Percentiles rank a stretch among this genome's conserved stretches.
Conservation (phyloP, 1,140 invertebrate species). For the Galleria mellonella region DNA sequence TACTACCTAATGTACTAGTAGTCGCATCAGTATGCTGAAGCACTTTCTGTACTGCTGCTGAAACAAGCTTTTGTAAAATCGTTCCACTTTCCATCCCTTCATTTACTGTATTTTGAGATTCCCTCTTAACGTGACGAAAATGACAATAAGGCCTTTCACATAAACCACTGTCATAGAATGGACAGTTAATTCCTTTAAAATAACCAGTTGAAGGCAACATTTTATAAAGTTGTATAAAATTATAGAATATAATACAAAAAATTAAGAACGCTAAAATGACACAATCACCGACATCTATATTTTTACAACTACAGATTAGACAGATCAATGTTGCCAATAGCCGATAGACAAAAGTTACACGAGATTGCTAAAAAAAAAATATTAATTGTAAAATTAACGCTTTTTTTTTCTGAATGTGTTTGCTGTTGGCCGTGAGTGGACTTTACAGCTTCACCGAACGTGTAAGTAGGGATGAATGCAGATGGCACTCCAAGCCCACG, state of each 20-base stretch:
- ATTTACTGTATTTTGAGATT: conserved; percentile 40
- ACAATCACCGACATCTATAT: background rate
- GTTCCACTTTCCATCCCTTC: conserved; percentile 59
- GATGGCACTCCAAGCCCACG: no score
- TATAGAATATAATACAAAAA: background rate
- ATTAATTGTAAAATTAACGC: no score
- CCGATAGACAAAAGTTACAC: background rate
- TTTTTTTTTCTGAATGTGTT: no score
- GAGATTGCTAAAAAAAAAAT: background rate
- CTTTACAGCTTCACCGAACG: no score
- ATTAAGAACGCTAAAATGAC: background rate
- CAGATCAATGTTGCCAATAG: background rate
- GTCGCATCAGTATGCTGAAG: conserved; percentile 49
- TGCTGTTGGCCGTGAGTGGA: no score
- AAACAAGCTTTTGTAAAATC: conserved; percentile 67
- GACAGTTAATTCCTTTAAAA: conserved; percentile 88
- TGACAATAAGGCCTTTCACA: conserved; percentile 93
- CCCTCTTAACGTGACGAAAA: conserved; percentile 87
- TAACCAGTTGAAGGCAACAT: conserved; percentile 93
- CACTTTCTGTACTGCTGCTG: conserved; percentile 67
- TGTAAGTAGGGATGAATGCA: no score
- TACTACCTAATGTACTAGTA: conserved; percentile 4
- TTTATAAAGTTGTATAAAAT: background rate
- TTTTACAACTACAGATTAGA: background rate
- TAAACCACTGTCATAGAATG: conserved; percentile 84